Base-by-base conservation (phyloP, 1,140 invertebrate genomes). In the Lerema accius region DNA sequence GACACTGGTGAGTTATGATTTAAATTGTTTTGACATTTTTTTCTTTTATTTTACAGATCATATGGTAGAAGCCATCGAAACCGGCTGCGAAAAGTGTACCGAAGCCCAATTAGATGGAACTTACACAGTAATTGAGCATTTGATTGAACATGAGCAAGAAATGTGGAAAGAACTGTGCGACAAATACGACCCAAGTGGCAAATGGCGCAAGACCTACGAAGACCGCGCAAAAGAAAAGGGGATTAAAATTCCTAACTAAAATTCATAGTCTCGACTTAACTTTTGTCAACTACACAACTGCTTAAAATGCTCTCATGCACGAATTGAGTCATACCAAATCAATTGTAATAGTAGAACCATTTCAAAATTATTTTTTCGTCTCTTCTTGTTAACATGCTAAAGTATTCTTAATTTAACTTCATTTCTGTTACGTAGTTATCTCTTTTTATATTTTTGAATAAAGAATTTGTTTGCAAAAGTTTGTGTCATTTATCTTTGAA, bases 1-100 rank as follows among this genome's bases (percentile, higher is more conserved):
- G n/a, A n/a, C n/a, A n/a, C n/a, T n/a, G n/a, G n/a, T n/a, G n/a
- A n/a, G n/a, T n/a, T n/a, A n/a, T n/a, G n/a, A n/a, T n/a, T n/a
- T n/a, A n/a, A n/a, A n/a, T n/a, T n/a, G n/a, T n/a, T n/a, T n/a
- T n/a, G n/a, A 7, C 28, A 32, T 49, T 64, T 74, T 92, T 23
- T 23, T 3, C 19, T 74, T 92, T 92, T 23, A 3, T 3, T 5
- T 74, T 92, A 9, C 71, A 90, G 93, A 82, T n/a, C 45, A 91
- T 0, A 74, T 95, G 0, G 90, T 92, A 4, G 94, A 95, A 28
- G 94, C 94, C 0, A 63, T 95, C 4, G 83, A 92, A 62, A 94
- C 92, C 0, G 92, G 92, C 2, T 95, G 94, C 67, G 68, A 59
- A 5, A 94, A 94, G 77, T 95, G 94, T 62, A 93, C 91, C 15